Conservation (phyloP, 2,113 vertebrate genomes). For the Smithornis capensis region DNA sequence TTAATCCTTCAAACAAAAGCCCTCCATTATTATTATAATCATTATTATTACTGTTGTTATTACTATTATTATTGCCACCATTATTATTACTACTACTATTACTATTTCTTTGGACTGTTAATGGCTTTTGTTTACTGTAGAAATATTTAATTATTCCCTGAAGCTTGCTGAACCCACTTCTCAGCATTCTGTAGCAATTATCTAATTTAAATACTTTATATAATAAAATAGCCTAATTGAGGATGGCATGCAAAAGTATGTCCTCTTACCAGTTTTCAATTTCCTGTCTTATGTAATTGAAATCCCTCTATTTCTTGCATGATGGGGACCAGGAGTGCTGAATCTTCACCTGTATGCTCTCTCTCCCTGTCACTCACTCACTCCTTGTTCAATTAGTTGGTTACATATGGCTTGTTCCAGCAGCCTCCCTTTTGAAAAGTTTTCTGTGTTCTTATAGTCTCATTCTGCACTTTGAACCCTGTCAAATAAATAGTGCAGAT, state of each 20-base stretch:
- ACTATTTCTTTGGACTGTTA: background rate
- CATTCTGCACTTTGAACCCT: background rate
- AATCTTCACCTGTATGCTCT: background rate
- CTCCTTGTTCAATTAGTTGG: background rate
- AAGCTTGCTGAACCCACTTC: background rate
- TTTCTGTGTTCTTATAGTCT: background rate
- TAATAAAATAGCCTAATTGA: background rate
- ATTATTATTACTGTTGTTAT: background rate
- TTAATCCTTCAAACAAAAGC: background rate
- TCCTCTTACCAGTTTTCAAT: background rate
- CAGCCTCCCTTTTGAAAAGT: background rate
- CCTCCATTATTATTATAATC: background rate
- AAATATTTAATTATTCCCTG: background rate
- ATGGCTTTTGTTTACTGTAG: background rate
- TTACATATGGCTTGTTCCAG: background rate
- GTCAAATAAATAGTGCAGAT: background rate
- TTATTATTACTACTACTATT: background rate
- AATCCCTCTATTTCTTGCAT: background rate
- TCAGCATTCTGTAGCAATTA: background rate
- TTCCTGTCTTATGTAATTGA: background rate
- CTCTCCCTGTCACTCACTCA: background rate
- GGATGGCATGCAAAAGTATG: background rate
- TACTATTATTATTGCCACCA: background rate
- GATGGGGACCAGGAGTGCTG: background rate
- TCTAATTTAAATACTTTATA: background rate